phyloP scores from a whole-genome alignment of 2,888 invertebrate genomes.

The Melanostoma mellinum region DNA sequence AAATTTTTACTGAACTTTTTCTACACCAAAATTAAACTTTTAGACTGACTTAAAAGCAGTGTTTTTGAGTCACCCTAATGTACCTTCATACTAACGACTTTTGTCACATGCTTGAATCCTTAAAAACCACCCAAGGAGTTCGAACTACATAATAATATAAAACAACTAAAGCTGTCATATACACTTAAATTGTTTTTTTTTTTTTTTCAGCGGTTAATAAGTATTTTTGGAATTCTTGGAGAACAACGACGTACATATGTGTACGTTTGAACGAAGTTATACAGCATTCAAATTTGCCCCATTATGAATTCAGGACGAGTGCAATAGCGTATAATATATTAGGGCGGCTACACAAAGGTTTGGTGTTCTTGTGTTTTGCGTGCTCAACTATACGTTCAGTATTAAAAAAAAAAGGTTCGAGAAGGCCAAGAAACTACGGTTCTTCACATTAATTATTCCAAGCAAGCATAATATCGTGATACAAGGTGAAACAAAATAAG shows the following conservation, averaged over 20 bases:
- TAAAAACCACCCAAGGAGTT: constrained; percentile 22
- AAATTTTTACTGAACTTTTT: too few relatives aligned
- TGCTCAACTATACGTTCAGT: not conserved
- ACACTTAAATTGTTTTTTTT: not conserved
- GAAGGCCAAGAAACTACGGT: constrained; percentile 44
- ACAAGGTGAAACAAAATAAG: constrained; percentile 59
- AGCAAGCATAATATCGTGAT: constrained; percentile 62
- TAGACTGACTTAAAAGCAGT: too few relatives aligned
- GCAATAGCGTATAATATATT: constrained; percentile 43
- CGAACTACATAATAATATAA: not conserved
- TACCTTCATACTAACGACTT: too few relatives aligned
- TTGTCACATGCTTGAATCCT: too few relatives aligned
- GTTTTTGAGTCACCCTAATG: too few relatives aligned
- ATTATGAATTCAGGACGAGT: constrained; percentile 59
- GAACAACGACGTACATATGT: constrained; percentile 7
- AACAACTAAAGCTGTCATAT: too few relatives aligned
- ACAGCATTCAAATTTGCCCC: constrained; percentile 39
- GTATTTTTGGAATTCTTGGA: constrained; percentile 54
- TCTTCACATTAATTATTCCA: constrained; percentile 65
- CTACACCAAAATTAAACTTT: too few relatives aligned
- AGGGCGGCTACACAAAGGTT: constrained; percentile 67
- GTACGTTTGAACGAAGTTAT: constrained; percentile 1
- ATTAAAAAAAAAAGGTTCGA: constrained; percentile 35
- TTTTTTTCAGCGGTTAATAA: constrained; percentile 9
- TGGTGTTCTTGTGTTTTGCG: constrained; percentile 15